Percentiles rank a stretch among this genome's conserved stretches.
These are phyloP conservation scores for Astropecten irregularis DNA, from an alignment of 53 echinoderm and acorn worm species.

Conservation along the genomic window DNA sequence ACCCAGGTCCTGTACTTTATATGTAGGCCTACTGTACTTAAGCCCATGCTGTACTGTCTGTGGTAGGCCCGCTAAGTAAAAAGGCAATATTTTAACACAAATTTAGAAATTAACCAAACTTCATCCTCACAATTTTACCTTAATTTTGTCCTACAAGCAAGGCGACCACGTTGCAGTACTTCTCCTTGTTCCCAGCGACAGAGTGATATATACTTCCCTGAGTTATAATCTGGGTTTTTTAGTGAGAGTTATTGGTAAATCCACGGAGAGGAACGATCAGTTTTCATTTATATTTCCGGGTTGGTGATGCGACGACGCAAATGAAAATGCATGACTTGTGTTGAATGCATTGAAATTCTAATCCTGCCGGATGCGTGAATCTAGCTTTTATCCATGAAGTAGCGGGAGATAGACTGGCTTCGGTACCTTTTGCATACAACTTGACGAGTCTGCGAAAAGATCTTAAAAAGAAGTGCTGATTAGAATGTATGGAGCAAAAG, in stretches of 20 bases:
- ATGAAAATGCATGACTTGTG: slow-evolving; percentile 1
- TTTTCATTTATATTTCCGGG: slow-evolving; percentile 44
- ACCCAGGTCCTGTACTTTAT: too few relatives aligned
- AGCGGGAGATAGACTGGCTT: not conserved
- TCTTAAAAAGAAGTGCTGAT: too few relatives aligned
- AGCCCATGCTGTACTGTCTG: too few relatives aligned
- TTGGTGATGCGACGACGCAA: not conserved
- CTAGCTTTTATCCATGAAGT: not conserved
- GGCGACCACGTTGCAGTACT: not conserved
- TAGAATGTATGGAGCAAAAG: not conserved
- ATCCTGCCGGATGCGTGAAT: not conserved
- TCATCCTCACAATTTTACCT: not conserved
- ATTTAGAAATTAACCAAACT: too few relatives aligned
- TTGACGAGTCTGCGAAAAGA: not conserved
- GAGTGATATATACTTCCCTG: too few relatives aligned
- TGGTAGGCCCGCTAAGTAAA: too few relatives aligned
- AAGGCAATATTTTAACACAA: too few relatives aligned
- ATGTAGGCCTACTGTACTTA: too few relatives aligned
- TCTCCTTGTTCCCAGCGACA: not conserved
- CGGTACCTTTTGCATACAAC: not conserved
- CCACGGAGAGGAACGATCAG: slow-evolving; percentile 3
- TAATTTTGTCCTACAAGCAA: not conserved
- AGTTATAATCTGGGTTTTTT: too few relatives aligned
- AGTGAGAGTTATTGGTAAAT: too few relatives aligned
- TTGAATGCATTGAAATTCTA: too few relatives aligned